Base-by-base conservation (phyloP, 2,888 invertebrate species). In the Andrena flavipes region DNA sequence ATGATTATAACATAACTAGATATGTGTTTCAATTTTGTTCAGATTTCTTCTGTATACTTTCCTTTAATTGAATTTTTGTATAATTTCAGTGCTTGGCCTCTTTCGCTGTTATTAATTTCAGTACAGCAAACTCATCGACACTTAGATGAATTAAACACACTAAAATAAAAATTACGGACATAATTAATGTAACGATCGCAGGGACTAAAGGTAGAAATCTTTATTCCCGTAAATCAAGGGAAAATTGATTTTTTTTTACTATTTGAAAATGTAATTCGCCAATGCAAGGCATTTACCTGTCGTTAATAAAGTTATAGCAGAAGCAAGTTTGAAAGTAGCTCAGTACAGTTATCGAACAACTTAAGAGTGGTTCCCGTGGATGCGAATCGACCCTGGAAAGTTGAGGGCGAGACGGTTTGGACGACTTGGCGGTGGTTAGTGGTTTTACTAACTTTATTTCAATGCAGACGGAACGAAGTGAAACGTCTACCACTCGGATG, bases 361-460 rank as follows among this genome's bases (percentile, higher is more conserved):
- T 67, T 71, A 77, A 76, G 76, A 81, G 65, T 70, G 81, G 76
- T 72, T 82, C 35, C 51, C 16, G 20, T 75, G 77, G 86, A 82
- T 71, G 73, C 56, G 70, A 80, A 64, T 78, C 71, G 79, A 74
- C 75, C 64, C 73, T 69, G 30, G 65, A 68, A 73, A 59, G 70
- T 77, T 64, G 59, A 56, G n/a, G 49, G 35, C n/a, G 49, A 62
- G 20, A 65, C 35, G 72, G 78, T 48, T 48, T 62, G 65, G 72
- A 56, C 62, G 71, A 56, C 54, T 65, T 62, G 78, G 62, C 71
- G 75, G 80, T 79, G 81, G 84, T 89, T 90, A 81, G 68, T 48
- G 82, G 80, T 85, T 87, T 88, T 80, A 75, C 82, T 86, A 88
- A 89, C 86, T 87, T 85, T 87, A 88, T 90, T 88, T 85, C 88